A percentile compares a stretch with the other conserved stretches of the same genome.
Evolutionary conservation across 2,888 invertebrate species (phyloP).

Genomic region (Trisateles emortualis): DNA sequence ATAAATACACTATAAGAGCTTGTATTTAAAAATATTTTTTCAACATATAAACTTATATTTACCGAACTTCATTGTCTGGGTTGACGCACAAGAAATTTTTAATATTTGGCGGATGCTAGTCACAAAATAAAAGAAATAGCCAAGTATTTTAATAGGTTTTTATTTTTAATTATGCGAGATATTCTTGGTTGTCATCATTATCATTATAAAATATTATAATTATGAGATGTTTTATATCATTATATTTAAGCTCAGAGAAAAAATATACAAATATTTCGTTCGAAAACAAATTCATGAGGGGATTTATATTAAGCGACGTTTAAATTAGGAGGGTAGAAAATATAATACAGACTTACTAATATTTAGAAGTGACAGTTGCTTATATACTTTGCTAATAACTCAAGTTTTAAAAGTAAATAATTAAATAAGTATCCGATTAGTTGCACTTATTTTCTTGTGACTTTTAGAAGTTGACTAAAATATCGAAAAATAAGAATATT

Average conservation of each 20-base stretch:
- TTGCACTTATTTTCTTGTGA: too few species aligned
- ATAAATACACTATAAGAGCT: too few species aligned
- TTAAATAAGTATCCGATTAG: too few species aligned
- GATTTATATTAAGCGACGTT: constrained; percentile 58
- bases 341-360: constrained; percentile 28
- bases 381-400: not conserved
- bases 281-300: constrained; percentile 54
- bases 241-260: constrained; percentile 15
- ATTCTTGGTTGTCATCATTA: constrained; percentile 3
- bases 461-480: too few species aligned
- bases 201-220: constrained; percentile 18
- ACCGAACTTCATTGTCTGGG: too few species aligned
- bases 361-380: constrained; percentile 17
- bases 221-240: constrained; percentile 17
- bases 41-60: too few species aligned
- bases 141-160: too few species aligned
- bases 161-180: not conserved
- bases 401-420: too few species aligned
- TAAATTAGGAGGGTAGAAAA: constrained; percentile 54
- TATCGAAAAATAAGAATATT: too few species aligned
- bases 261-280: constrained; percentile 47
- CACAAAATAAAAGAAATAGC: too few species aligned
- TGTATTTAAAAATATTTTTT: too few species aligned
- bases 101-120: not conserved
- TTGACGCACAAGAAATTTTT: too few species aligned